A percentile compares a stretch with the other conserved stretches of the same genome.
Conservation (phyloP, 2,797 vertebrate species). For the Pseudomugil tenellus region DNA sequence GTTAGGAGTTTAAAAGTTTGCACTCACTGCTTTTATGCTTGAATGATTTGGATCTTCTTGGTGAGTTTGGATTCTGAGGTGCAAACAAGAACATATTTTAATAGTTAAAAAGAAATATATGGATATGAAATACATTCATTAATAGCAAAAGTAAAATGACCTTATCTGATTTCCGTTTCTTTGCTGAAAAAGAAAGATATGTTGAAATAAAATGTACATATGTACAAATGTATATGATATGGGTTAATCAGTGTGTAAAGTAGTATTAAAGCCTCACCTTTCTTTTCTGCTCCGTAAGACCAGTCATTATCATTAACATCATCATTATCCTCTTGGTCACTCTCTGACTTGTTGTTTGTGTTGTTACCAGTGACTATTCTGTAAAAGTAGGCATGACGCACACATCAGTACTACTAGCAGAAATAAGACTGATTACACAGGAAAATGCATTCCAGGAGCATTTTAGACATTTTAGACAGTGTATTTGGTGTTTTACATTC, state of each 20-base stretch:
- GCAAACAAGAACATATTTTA: slow-evolving; percentile 8
- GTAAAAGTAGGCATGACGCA: slow-evolving; percentile 29
- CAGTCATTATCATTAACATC: slow-evolving; percentile 99
- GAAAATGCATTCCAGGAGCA: slow-evolving; percentile 9
- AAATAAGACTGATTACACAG: slow-evolving; percentile 19
- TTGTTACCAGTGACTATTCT: slow-evolving; percentile 96
- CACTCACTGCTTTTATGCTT: slow-evolving; percentile 98
- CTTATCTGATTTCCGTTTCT: slow-evolving; percentile 99
- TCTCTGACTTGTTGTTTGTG: slow-evolving; percentile 98
- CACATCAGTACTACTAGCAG: slow-evolving; percentile 19
- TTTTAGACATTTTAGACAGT: background rate
- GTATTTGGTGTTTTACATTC: background rate
- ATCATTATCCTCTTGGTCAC: slow-evolving; percentile 98
- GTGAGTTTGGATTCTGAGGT: slow-evolving; percentile 95
- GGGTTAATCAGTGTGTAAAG: background rate
- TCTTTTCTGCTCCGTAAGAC: slow-evolving; percentile 99
- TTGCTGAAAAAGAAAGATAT: slow-evolving; percentile 81
- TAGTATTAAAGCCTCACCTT: slow-evolving; percentile 81
- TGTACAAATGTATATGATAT: too few relatives aligned
- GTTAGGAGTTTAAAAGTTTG: background rate
- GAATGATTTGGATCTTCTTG: slow-evolving; percentile 96
- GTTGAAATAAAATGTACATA: background rate
- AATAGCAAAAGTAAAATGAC: slow-evolving; percentile 72
- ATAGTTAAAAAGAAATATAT: background rate
- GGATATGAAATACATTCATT: background rate